phyloP scores from a whole-genome alignment of 2,888 invertebrate species.

The Microctonus hyperodae region DNA sequence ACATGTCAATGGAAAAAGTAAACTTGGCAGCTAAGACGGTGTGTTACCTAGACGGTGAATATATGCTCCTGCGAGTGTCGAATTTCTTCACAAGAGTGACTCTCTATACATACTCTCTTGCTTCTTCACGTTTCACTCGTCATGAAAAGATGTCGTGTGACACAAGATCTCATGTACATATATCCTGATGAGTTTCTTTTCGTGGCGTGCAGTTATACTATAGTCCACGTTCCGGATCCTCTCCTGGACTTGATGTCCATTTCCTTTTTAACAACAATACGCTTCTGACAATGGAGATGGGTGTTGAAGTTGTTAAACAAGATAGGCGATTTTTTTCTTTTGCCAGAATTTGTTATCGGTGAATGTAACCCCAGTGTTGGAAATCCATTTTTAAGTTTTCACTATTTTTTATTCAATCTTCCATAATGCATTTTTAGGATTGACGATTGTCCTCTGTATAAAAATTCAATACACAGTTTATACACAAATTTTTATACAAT shows the following conservation, averaged over 20 bases:
- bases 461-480: too few species aligned
- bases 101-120: background rate
- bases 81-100: constrained; percentile 16
- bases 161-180: background rate
- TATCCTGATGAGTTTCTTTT: background rate
- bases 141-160: background rate
- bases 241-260: background rate
- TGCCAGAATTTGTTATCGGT: too few species aligned
- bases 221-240: background rate
- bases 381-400: background rate
- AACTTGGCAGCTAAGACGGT: background rate
- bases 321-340: too few species aligned
- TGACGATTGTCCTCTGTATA: too few species aligned
- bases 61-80: background rate
- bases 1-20: background rate
- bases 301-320: too few species aligned
- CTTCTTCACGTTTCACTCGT: constrained; percentile 9
- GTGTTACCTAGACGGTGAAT: background rate
- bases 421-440: background rate
- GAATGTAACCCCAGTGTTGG: too few species aligned
- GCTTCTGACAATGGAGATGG: background rate
- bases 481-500: background rate
- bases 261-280: background rate
- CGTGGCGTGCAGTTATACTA: too few species aligned
- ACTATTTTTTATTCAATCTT: background rate